Conservation (phyloP, 1,140 invertebrate species). For the Tetramorium parvispinum region DNA sequence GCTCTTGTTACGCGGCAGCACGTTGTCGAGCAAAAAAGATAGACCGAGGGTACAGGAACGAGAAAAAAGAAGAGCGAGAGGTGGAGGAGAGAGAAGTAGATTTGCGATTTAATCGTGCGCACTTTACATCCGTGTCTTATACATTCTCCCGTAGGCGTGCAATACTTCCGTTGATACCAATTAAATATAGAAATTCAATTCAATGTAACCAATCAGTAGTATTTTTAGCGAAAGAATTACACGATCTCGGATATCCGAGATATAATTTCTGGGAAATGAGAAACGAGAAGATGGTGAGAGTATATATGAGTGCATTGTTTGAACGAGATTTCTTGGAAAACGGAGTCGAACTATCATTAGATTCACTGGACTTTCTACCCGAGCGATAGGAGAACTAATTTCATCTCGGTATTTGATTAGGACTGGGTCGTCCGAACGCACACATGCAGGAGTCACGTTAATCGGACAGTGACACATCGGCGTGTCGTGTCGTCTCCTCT, state of each 20-base stretch:
- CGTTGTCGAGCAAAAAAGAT: conserved; percentile 67
- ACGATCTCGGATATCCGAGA: background rate
- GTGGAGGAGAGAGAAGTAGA: background rate
- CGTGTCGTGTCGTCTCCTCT: background rate
- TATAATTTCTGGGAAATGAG: background rate
- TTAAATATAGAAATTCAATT: background rate
- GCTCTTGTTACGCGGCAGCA: conserved; percentile 78
- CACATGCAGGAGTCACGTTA: conserved; percentile 46
- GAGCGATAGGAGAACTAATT: conserved; percentile 32
- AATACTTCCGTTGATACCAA: conserved; percentile 32
- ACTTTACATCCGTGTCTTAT: conserved; percentile 51
- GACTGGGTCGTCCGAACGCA: background rate
- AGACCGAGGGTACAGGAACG: conserved; percentile 17
- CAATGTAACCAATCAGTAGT: background rate
- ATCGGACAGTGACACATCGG: conserved; percentile 70
- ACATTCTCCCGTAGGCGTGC: conserved; percentile 29
- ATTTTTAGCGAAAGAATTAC: background rate
- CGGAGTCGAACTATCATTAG: background rate
- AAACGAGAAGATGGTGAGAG: background rate
- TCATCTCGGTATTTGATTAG: conserved; percentile 35
- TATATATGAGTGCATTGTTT: background rate
- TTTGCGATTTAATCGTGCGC: conserved; percentile 57
- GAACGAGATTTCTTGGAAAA: background rate
- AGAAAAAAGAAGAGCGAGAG: conserved; percentile 20
- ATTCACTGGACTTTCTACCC: background rate